phyloP scores from a whole-genome alignment of 2,888 invertebrate genomes.

The Pristionchus exspectatus region DNA sequence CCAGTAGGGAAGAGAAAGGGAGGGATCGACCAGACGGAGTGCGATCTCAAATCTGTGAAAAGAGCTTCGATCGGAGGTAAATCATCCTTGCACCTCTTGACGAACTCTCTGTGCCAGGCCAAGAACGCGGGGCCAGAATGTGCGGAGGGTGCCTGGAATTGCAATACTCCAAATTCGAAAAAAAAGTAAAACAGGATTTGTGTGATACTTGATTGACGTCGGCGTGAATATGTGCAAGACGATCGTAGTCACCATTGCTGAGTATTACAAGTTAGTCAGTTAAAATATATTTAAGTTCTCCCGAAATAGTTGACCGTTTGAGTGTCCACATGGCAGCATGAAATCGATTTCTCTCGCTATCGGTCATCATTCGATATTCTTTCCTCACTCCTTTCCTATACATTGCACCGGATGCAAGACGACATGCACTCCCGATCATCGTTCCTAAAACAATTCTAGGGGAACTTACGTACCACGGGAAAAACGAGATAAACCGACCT shows the following conservation, averaged over 20 bases:
- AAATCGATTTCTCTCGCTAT: conserved; percentile 6
- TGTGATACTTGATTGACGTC: conserved; percentile 4
- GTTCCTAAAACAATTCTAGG: background rate
- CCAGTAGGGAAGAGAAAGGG: conserved; percentile 40
- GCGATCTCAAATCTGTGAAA: conserved; percentile 18
- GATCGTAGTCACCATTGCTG: conserved; percentile 50
- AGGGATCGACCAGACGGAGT: conserved; percentile 47
- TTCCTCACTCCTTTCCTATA: conserved; percentile 29
- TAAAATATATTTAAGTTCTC: too few species aligned
- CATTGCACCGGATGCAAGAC: background rate
- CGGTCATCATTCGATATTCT: conserved; percentile 44
- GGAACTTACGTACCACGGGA: background rate
- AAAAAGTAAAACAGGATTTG: background rate
- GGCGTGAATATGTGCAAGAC: conserved; percentile 41
- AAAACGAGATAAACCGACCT: background rate
- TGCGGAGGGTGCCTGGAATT: conserved; percentile 22
- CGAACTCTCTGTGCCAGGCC: conserved; percentile 45
- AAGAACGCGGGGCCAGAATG: conserved; percentile 49
- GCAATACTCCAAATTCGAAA: background rate
- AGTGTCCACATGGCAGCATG: conserved; percentile 48
- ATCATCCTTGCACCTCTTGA: background rate
- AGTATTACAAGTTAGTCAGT: too few species aligned
- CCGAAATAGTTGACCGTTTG: background rate
- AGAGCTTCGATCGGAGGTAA: background rate
- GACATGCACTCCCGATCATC: background rate